phyloP scores from a whole-genome alignment of 2,888 invertebrate species.

The Chrysolina americana region DNA sequence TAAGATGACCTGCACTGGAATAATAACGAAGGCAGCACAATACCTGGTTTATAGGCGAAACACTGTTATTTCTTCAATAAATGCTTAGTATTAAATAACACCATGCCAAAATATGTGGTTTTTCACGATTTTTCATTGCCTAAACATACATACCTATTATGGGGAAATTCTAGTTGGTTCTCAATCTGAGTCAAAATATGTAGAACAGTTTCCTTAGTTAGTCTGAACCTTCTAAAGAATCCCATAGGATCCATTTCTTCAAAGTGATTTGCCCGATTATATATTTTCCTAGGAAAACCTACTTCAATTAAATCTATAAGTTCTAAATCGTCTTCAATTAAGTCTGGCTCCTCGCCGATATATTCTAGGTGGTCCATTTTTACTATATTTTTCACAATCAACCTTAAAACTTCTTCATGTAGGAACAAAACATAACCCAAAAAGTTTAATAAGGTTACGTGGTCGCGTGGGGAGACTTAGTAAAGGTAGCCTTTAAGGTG shows the following conservation, averaged over 20 bases:
- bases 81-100: not conserved
- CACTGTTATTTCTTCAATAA: slow-evolving; percentile 26
- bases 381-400: not conserved
- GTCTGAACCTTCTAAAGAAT: not conserved
- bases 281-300: slow-evolving; percentile 19
- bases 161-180: slow-evolving; percentile 26
- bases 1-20: not conserved
- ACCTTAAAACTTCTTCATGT: not conserved
- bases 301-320: slow-evolving; percentile 25
- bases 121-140: too few species aligned
- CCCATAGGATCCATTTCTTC: slow-evolving; percentile 26
- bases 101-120: not conserved
- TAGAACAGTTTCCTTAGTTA: slow-evolving; percentile 16
- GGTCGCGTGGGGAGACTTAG: too few species aligned
- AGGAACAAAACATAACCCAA: too few species aligned
- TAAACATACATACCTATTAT: slow-evolving; percentile 15
- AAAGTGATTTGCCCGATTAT: slow-evolving; percentile 10
- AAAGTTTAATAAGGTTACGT: too few species aligned
- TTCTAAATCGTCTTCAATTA: slow-evolving; percentile 4
- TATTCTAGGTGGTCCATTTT: slow-evolving; percentile 23
- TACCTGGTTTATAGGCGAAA: slow-evolving; percentile 16
- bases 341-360: slow-evolving; percentile 22
- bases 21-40: slow-evolving; percentile 20
- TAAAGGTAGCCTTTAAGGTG: not conserved
- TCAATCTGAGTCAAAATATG: not conserved